Conservation (phyloP, 2,113 vertebrate genomes). For the Cyanoderma ruficeps region DNA sequence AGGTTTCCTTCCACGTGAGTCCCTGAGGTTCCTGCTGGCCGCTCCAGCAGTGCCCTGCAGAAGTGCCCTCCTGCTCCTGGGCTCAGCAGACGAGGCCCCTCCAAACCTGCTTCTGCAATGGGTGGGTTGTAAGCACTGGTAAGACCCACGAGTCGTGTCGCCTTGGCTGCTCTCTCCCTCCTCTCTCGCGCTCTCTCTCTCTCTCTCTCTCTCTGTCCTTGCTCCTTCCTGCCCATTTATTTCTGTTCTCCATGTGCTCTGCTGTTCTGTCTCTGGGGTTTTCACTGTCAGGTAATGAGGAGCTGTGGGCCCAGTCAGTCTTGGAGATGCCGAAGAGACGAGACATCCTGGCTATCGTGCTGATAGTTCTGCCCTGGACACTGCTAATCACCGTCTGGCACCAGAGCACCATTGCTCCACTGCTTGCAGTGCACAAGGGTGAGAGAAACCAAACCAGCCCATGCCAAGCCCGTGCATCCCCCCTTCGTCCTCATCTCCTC, state of each 20-base stretch:
- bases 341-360: slow-evolving; percentile 97
- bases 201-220: slow-evolving; percentile 47
- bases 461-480: background rate
- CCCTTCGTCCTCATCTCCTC: slow-evolving; percentile 37
- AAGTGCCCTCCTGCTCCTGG: slow-evolving; percentile 22
- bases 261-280: slow-evolving; percentile 76
- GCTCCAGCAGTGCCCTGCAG: background rate
- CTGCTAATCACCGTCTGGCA: slow-evolving; percentile 99
- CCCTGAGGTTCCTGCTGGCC: slow-evolving; percentile 56
- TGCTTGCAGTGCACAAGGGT: slow-evolving; percentile 96
- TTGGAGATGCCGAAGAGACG: slow-evolving; percentile 99
- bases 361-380: slow-evolving; percentile 99
- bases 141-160: slow-evolving; percentile 70
- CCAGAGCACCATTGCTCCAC: slow-evolving; percentile 93
- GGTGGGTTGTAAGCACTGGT: slow-evolving; percentile 90
- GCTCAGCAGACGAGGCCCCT: slow-evolving; percentile 69
- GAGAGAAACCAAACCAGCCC: slow-evolving; percentile 66
- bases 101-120: slow-evolving; percentile 85
- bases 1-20: slow-evolving; percentile 59
- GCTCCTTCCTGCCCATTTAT: slow-evolving; percentile 73
- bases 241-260: slow-evolving; percentile 77
- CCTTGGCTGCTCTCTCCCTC: slow-evolving; percentile 57
- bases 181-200: slow-evolving; percentile 34
- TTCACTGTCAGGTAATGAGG: slow-evolving; percentile 90
- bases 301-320: slow-evolving; percentile 92